Evolutionary conservation across 2,113 vertebrate species (phyloP).

Genomic region (Plecotus auritus): DNA sequence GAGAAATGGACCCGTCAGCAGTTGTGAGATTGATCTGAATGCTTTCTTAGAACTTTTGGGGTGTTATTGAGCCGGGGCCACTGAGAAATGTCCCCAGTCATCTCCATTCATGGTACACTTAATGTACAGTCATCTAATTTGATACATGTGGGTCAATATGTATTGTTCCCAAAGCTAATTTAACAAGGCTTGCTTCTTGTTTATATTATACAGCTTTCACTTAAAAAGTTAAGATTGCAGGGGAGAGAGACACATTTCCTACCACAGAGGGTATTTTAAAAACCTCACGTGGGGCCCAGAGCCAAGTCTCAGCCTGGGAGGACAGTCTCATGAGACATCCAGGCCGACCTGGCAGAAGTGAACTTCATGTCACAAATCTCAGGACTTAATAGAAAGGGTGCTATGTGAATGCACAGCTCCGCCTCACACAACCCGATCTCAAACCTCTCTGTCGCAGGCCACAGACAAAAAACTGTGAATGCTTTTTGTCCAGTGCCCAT

Average conservation of each 20-base stretch:
- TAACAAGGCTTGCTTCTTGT: neutral
- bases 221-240: neutral
- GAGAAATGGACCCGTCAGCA: neutral
- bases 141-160: neutral
- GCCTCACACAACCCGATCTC: neutral
- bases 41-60: neutral
- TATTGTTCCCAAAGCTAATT: neutral
- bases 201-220: neutral
- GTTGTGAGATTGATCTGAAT: neutral
- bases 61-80: neutral
- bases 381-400: neutral
- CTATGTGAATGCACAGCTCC: neutral
- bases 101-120: neutral
- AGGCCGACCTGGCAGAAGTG: neutral
- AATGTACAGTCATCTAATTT: neutral
- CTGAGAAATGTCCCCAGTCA: neutral
- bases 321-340: neutral
- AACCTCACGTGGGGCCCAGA: neutral
- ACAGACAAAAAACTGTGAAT: neutral
- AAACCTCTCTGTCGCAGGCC: neutral
- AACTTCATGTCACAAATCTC: neutral
- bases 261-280: neutral
- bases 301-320: neutral
- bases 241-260: neutral
- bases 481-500: neutral